These are phyloP conservation scores for Bostrychus sinensis DNA, from an alignment of 2,113 vertebrate genomes.

Conservation along the genomic window DNA sequence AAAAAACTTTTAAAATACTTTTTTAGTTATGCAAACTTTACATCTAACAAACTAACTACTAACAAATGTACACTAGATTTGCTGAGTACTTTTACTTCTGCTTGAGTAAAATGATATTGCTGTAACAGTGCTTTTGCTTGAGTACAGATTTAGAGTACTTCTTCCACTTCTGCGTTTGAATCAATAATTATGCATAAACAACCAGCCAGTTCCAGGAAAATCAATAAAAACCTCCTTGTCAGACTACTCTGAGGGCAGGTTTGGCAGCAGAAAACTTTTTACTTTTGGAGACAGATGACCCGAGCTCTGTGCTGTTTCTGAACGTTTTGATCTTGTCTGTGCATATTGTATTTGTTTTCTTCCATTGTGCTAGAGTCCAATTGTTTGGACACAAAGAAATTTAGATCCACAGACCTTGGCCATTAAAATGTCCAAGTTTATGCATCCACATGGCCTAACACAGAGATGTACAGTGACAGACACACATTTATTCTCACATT, in stretches of 20 bases:
- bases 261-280: not conserved
- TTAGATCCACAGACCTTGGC: not conserved
- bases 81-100: not conserved
- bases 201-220: not conserved
- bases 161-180: not conserved
- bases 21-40: too few species aligned
- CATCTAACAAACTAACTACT: too few species aligned
- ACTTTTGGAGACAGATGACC: not conserved
- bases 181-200: not conserved
- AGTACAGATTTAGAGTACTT: not conserved
- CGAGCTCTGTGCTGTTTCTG: not conserved
- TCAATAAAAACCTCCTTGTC: not conserved
- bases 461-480: too few species aligned
- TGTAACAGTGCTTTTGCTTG: not conserved
- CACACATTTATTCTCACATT: too few species aligned
- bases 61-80: too few species aligned
- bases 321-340: not conserved
- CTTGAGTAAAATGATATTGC: not conserved
- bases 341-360: not conserved
- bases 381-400: not conserved
- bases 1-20: too few species aligned
- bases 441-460: not conserved
- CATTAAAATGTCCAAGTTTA: not conserved
- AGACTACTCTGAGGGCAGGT: not conserved
- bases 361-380: not conserved